Evolutionary conservation across 1,140 invertebrate species (phyloP), one percentile per base, ranked within the genome.

Genomic region (Phocides pigmalion): DNA sequence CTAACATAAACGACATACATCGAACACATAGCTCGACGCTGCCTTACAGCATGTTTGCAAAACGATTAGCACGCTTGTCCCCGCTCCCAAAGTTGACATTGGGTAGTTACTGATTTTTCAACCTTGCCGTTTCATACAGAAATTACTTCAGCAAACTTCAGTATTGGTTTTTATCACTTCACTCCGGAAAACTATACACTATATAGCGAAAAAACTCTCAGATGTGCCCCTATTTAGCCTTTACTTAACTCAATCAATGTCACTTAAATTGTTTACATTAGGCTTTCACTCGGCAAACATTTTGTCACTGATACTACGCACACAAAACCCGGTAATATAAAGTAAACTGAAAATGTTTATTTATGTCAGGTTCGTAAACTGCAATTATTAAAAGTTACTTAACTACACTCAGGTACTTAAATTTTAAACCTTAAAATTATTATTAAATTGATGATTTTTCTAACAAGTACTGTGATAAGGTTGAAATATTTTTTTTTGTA

Each of bases 41-140:
- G 70, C 71, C 71, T 80, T 86, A 77, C 74, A 82, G 70, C 66
- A 62, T 90, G 76, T 89, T 90, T 90, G 86, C 72, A 79, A 62
- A 82, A 72, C 80, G 88, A 90, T 90, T 90, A 90, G 69, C 86
- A 82, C 74, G 39, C 64, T 82, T 79, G 79, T 84, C 71, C 75
- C 82, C 79, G 77, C 76, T 79, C 46, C 82, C 76, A 81, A 85
- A 86, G 85, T 84, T 81, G 81, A 87, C 86, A 89, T 88, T 86
- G 78, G 82, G 74, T 81, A 82, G 81, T 87, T 81, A 84, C 75
- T 74, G 75, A 85, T 81, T 81, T 84, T 86, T 77, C 69, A 84
- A 83, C 80, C 76, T 85, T 73, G 64, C 66, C 28, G 14, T 54
- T 58, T 82, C 72, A 71, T 71, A 70, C 72, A 78, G 62, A 81